Evolutionary conservation across 2,888 invertebrate genomes (phyloP).

Genomic region (Lasioglossum zephyrum): DNA sequence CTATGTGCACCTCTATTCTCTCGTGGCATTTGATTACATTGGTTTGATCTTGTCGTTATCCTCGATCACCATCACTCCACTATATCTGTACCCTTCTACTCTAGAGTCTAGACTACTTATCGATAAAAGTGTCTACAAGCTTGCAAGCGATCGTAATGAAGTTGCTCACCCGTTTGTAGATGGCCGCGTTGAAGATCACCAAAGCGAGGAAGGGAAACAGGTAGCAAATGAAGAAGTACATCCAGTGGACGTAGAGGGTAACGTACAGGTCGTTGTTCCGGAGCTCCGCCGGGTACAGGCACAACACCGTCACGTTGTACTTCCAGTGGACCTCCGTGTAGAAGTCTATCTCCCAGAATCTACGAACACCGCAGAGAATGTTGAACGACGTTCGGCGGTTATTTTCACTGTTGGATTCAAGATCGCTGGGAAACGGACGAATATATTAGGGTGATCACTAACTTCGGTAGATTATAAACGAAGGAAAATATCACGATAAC

Average conservation of each 20-base stretch:
- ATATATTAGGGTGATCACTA: constrained; percentile 55
- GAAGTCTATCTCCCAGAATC: constrained; percentile 89
- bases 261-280: constrained; percentile 91
- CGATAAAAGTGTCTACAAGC: not conserved
- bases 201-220: constrained; percentile 95
- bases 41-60: too few relatives aligned
- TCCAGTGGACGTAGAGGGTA: constrained; percentile 96
- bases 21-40: too few relatives aligned
- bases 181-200: constrained; percentile 95
- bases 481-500: constrained; percentile 92
- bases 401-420: not conserved
- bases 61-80: too few relatives aligned
- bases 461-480: constrained; percentile 92
- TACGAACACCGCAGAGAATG: constrained; percentile 63
- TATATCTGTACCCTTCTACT: too few relatives aligned
- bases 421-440: not conserved
- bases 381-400: not conserved
- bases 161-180: constrained; percentile 91
- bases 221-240: constrained; percentile 97
- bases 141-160: not conserved
- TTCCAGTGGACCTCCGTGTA: constrained; percentile 82
- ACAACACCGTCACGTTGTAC: constrained; percentile 88
- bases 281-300: constrained; percentile 89
- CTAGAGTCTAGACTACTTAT: not conserved
- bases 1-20: too few relatives aligned